phyloP scores from a whole-genome alignment of 2,888 invertebrate species.

The Ethmia dodecea region DNA sequence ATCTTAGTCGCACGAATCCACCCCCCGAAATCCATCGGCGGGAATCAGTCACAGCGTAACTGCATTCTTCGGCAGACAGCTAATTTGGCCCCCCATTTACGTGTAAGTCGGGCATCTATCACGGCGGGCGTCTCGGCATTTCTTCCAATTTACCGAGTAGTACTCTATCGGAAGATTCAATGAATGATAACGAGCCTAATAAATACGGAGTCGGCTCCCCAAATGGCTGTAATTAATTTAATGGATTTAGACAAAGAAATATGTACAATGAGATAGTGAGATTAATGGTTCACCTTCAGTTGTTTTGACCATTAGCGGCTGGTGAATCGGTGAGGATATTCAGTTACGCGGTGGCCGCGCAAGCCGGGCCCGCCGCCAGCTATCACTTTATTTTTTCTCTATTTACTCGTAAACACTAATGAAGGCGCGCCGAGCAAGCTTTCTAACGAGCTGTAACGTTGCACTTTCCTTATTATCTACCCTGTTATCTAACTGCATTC shows the following conservation, averaged over 20 bases:
- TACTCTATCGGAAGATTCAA: conserved; percentile 70
- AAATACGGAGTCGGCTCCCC: conserved; percentile 71
- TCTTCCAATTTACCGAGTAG: conserved; percentile 59
- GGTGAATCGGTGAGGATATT: conserved; percentile 27
- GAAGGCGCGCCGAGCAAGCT: conserved; percentile 40
- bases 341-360: conserved; percentile 23
- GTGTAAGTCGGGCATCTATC: conserved; percentile 70
- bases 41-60: conserved; percentile 65
- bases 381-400: conserved; percentile 41
- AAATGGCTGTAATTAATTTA: conserved; percentile 75
- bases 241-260: conserved; percentile 77
- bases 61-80: conserved; percentile 71
- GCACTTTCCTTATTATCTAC: conserved; percentile 55
- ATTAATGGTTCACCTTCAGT: conserved; percentile 53
- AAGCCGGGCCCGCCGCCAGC: conserved; percentile 25
- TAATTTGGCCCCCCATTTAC: conserved; percentile 69
- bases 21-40: conserved; percentile 33
- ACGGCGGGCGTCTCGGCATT: conserved; percentile 44
- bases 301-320: conserved; percentile 57
- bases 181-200: conserved; percentile 77
- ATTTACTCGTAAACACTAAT: conserved; percentile 58
- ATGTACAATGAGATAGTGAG: conserved; percentile 73
- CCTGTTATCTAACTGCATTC: conserved; percentile 40
- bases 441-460: conserved; percentile 58
- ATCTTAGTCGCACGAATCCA: conserved; percentile 45